A percentile compares a stretch with the other conserved stretches of the same genome.
phyloP scores from a whole-genome alignment of 2,113 vertebrate species.

The Tetrao urogallus region DNA sequence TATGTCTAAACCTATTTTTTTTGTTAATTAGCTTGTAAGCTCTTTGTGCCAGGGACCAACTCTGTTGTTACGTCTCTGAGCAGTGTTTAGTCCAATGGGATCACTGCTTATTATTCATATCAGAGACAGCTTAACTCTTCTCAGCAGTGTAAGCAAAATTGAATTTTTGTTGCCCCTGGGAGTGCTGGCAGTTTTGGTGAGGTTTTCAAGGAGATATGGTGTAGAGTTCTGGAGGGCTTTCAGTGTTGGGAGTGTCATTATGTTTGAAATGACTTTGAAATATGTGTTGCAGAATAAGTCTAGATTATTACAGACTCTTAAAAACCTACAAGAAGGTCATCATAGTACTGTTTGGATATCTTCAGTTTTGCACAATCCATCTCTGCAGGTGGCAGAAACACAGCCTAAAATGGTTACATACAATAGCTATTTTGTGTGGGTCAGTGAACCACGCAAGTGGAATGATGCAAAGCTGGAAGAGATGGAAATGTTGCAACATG shows the following conservation, averaged over 20 bases:
- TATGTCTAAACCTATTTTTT: conserved; percentile 15
- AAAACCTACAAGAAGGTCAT: background rate
- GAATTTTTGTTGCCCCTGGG: conserved; percentile 43
- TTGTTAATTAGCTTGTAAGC: conserved; percentile 53
- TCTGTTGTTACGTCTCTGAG: background rate
- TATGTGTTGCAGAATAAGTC: background rate
- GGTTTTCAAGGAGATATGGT: background rate
- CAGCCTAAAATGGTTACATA: background rate
- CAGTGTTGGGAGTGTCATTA: background rate
- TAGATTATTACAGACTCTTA: background rate
- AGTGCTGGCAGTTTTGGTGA: background rate
- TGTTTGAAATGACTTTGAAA: background rate
- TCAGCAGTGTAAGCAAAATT: background rate
- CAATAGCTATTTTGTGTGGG: background rate
- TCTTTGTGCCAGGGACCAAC: conserved; percentile 19
- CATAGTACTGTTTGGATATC: background rate
- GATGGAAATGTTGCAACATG: background rate
- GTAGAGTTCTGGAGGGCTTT: background rate
- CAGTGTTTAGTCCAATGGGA: conserved; percentile 22
- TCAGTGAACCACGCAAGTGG: accelerated
- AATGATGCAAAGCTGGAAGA: background rate
- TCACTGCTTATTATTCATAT: conserved; percentile 53
- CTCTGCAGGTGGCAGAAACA: background rate
- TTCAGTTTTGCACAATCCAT: background rate
- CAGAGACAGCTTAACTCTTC: conserved; percentile 37